A percentile compares a stretch with the other conserved stretches of the same genome.
Conservation (phyloP, 2,888 invertebrate species). For the Athetis lepigone region DNA sequence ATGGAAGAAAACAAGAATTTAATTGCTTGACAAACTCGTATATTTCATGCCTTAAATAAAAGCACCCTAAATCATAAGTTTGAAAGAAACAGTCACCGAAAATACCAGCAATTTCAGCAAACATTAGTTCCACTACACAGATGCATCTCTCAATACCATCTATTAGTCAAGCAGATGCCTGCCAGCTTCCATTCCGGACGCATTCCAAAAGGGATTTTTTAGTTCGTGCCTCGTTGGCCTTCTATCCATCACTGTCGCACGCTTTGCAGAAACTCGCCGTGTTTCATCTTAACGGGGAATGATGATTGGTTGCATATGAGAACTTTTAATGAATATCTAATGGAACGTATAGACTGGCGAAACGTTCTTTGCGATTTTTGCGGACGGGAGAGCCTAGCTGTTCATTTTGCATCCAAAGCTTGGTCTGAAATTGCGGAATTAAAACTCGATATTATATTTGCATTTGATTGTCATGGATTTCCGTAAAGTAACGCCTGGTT, state of each 20-base stretch:
- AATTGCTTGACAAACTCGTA: neutral
- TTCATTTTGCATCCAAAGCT: too few species aligned
- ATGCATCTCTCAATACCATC: constrained; percentile 44
- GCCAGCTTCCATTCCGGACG: constrained; percentile 26
- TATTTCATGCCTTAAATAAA: too few species aligned
- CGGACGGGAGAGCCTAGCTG: too few species aligned
- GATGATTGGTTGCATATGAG: constrained; percentile 41
- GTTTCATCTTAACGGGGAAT: constrained; percentile 40
- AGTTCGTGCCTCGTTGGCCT: constrained; percentile 53
- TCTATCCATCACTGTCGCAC: constrained; percentile 64
- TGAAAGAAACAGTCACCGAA: neutral
- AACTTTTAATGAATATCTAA: constrained; percentile 37
- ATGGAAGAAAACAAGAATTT: too few species aligned
- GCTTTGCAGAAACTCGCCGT: constrained; percentile 39
- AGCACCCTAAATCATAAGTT: neutral
- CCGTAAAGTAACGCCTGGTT: too few species aligned
- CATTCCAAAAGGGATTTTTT: constrained; percentile 62
- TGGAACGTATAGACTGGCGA: too few species aligned
- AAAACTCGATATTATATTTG: too few species aligned
- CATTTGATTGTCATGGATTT: too few species aligned
- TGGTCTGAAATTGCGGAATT: too few species aligned
- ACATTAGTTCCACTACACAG: constrained; percentile 7
- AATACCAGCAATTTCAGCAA: constrained; percentile 22
- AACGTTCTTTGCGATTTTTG: too few species aligned
- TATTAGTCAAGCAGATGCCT: constrained; percentile 35